Evolutionary conservation across 1,140 invertebrate species (phyloP).

Genomic region (Drosophila sproati): DNA sequence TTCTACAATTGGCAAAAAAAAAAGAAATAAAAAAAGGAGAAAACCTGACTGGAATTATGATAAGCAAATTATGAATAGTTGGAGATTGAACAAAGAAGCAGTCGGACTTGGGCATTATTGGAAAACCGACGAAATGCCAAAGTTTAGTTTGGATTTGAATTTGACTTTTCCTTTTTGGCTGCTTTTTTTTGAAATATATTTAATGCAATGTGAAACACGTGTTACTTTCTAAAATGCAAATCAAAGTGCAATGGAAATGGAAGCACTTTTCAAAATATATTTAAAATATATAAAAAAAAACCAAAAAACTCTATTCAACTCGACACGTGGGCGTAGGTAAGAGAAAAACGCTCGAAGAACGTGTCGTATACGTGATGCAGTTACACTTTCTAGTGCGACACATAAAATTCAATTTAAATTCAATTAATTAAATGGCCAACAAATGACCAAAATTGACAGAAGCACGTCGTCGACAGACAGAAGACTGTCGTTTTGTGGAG

Average conservation of each 20-base stretch:
- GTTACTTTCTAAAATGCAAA: constrained; percentile 82
- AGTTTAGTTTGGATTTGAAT: constrained; percentile 33
- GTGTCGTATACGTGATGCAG: constrained; percentile 70
- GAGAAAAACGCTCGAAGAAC: constrained; percentile 19
- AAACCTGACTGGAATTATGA: constrained; percentile 77
- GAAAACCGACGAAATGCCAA: constrained; percentile 44
- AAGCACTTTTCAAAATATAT: constrained; percentile 73
- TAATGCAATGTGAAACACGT: constrained; percentile 72
- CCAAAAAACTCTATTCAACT: constrained; percentile 12
- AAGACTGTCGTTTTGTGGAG: constrained; percentile 68
- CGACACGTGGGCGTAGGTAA: constrained; percentile 61
- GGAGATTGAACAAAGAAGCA: not conserved
- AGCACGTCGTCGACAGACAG: constrained; percentile 43
- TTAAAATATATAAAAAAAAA: constrained; percentile 18
- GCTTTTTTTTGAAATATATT: constrained; percentile 43
- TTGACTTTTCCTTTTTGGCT: constrained; percentile 40
- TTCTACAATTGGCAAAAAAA: constrained; percentile 53
- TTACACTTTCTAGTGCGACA: constrained; percentile 67
- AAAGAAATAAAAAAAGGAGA: constrained; percentile 3
- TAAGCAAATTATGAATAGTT: constrained; percentile 71
- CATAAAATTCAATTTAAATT: constrained; percentile 55
- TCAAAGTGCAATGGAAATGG: constrained; percentile 72
- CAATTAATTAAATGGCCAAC: constrained; percentile 49
- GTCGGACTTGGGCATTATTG: constrained; percentile 35
- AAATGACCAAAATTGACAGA: constrained; percentile 56